phyloP scores from a whole-genome alignment of 2,113 vertebrate species.

The Salvator merianae region DNA sequence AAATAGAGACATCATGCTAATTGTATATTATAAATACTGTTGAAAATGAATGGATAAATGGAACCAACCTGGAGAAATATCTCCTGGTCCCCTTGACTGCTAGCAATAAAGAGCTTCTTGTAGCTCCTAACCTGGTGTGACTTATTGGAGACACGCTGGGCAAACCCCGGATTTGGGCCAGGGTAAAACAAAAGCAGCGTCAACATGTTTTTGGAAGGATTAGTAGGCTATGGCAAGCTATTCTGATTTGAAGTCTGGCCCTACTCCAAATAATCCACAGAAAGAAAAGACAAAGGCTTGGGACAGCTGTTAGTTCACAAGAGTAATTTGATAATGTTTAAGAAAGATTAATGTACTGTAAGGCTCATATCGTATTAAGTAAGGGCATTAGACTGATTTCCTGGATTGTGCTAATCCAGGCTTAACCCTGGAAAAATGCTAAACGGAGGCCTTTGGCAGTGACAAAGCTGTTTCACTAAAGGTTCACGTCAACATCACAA shows the following conservation, averaged over 20 bases:
- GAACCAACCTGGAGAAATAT: too few species aligned
- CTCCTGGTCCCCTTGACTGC: too few species aligned
- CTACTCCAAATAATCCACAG: not conserved
- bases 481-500: not conserved
- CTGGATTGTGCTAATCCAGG: conserved; percentile 36
- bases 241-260: not conserved
- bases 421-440: conserved; percentile 26
- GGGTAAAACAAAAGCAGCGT: too few species aligned
- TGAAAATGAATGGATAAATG: too few species aligned
- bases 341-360: conserved; percentile 10
- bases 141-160: too few species aligned
- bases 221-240: not conserved
- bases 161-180: too few species aligned
- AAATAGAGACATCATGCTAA: too few species aligned
- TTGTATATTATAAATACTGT: too few species aligned
- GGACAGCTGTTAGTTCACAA: conserved; percentile 4
- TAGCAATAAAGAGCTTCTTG: too few species aligned
- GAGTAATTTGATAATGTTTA: not conserved
- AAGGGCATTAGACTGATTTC: conserved; percentile 20
- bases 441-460: conserved; percentile 17
- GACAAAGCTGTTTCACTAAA: not conserved
- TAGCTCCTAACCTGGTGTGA: too few species aligned
- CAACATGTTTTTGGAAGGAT: not conserved
- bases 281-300: not conserved
- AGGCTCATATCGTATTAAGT: conserved; percentile 9